Base-by-base conservation (phyloP, 2,888 invertebrate species). In the Empis stercorea region DNA sequence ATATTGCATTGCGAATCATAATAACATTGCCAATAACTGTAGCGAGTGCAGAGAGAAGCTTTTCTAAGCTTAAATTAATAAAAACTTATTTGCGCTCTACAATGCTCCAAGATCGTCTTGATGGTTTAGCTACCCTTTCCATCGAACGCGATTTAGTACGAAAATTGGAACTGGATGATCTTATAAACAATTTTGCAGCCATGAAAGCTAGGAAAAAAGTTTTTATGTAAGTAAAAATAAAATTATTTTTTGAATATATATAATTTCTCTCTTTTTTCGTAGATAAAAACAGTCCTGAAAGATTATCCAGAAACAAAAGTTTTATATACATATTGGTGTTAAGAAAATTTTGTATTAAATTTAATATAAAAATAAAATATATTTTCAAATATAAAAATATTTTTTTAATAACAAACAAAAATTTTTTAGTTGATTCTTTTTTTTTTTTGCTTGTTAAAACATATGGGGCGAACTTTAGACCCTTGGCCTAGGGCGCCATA, bases 121-220 rank as follows among this genome's bases (percentile, higher is more conserved):
- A 43, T 43, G 43, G 32, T 43, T 43, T 43, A 43, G 43, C 32
- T 43, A 43, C 38, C 17, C 17, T 43, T 43, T 43, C 43, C 43
- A 43, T 30, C 43, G 43, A 30, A 43, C 30, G 16, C 16, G 43
- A 43, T 43, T 5, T 43, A 32, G 43, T 43, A 43, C 3, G 43
- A 43, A 43, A 43, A 43, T 43, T 43, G 32, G 30, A 43, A 43
- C 43, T 43, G 30, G 30, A 43, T 43, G 30, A 43, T 32, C 27
- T 43, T 43, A 43, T 43, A 5, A 43, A 43, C 43, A 43, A 43
- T 43, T 43, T 43, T 43, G 43, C 43, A 43, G 43, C 43, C 43
- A 43, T 43, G 32, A 43, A 43, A 43, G 43, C 43, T 43, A 2
- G 32, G 27, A 43, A 43, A 43, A 43, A 42, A 16, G 27, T 42